Conservation (phyloP, 2,888 invertebrate genomes). For the Mesorhabditis sp. region DNA sequence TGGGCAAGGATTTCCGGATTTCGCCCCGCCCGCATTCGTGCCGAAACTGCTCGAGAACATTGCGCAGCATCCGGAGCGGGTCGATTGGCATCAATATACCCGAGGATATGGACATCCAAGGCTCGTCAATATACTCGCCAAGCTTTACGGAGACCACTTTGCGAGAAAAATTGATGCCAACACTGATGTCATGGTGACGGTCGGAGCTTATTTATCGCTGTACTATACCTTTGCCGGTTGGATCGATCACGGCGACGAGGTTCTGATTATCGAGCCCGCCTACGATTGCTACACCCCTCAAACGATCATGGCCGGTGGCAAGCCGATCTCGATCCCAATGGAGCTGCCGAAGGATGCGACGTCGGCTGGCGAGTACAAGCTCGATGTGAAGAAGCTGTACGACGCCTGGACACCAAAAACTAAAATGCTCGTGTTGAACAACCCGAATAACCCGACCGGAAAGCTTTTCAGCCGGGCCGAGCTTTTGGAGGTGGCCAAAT, state of each 20-base stretch:
- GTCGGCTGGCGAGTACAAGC: constrained; percentile 72
- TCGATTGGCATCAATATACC: constrained; percentile 53
- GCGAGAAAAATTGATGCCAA: constrained; percentile 76
- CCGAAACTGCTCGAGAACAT: constrained; percentile 46
- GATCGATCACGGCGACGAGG: constrained; percentile 72
- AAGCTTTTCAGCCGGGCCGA: constrained; percentile 67
- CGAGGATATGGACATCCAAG: constrained; percentile 61
- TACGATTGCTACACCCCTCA: constrained; percentile 97
- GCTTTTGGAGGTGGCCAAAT: constrained; percentile 71
- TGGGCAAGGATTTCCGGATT: constrained; percentile 58
- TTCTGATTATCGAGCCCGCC: constrained; percentile 82
- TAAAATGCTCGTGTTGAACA: constrained; percentile 91
- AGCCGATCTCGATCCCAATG: constrained; percentile 80
- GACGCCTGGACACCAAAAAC: constrained; percentile 80
- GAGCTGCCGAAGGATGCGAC: constrained; percentile 63
- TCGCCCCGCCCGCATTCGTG: constrained; percentile 50
- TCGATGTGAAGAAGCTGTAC: constrained; percentile 78
- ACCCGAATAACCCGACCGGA: constrained; percentile 94
- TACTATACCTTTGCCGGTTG: constrained; percentile 82
- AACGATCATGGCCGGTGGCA: constrained; percentile 81
- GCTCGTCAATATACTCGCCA: constrained; percentile 77
- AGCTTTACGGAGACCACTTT: constrained; percentile 78
- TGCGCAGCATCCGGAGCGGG: constrained; percentile 40
- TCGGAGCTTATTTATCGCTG: constrained; percentile 90
- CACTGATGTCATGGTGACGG: constrained; percentile 81